Conservation (phyloP, 2,888 invertebrate species). For the Nowickia ferox region DNA sequence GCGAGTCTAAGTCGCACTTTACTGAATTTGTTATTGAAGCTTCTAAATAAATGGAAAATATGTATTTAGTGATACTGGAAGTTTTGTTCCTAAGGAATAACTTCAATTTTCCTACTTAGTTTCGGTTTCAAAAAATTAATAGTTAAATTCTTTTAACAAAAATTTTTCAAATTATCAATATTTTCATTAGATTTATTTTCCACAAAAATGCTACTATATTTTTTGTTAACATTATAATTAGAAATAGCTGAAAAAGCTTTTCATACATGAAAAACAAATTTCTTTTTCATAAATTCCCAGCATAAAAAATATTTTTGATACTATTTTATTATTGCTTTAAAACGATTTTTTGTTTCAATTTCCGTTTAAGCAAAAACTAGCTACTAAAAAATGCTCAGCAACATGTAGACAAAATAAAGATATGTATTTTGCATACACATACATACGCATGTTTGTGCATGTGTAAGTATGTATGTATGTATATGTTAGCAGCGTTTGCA, state of each 20-base stretch:
- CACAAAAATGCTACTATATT: background rate
- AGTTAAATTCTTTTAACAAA: too few relatives aligned
- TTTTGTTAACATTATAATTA: background rate
- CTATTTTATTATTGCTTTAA: conserved; percentile 10
- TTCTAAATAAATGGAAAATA: too few relatives aligned
- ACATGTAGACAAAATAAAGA: conserved; percentile 2
- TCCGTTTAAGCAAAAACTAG: conserved; percentile 16
- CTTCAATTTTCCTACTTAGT: too few relatives aligned
- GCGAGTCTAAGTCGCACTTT: too few relatives aligned
- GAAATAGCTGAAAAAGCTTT: background rate
- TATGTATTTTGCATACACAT: background rate
- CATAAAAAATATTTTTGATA: conserved; percentile 6
- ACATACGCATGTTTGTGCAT: background rate
- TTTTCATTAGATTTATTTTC: too few relatives aligned
- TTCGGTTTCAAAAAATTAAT: too few relatives aligned
- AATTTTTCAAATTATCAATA: too few relatives aligned
- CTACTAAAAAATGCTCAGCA: background rate
- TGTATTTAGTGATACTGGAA: too few relatives aligned
- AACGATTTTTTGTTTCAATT: conserved; percentile 32
- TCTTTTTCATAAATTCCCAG: conserved; percentile 1
- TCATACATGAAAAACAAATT: background rate
- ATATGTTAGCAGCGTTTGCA: background rate
- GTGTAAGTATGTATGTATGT: background rate
- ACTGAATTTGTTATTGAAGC: too few relatives aligned
- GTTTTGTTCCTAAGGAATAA: too few relatives aligned